These are phyloP conservation scores for Eudyptes chrysolophus DNA, from an alignment of 2,113 vertebrate genomes.

Conservation along the genomic window DNA sequence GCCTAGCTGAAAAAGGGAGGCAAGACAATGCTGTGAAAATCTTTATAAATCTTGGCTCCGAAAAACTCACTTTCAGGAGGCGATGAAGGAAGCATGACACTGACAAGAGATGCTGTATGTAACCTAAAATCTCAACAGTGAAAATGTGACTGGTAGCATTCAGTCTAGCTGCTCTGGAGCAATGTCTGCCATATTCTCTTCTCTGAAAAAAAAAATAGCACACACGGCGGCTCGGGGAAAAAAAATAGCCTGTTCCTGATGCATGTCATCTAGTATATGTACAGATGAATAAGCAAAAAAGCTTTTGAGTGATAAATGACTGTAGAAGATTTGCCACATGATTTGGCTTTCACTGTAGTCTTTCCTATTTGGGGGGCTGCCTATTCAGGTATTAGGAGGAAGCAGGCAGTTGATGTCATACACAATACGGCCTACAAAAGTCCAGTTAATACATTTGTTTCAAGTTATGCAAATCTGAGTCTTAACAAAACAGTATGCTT, in stretches of 20 bases:
- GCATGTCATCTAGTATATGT: fast-evolving
- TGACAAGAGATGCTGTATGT: neutral
- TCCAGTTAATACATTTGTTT: neutral
- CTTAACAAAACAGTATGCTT: neutral
- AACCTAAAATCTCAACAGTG: neutral
- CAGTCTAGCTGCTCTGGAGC: neutral
- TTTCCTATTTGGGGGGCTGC: neutral
- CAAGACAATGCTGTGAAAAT: neutral
- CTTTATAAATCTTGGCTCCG: neutral
- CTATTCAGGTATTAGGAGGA: neutral
- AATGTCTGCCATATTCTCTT: neutral
- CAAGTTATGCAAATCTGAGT: neutral
- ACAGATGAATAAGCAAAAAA: neutral
- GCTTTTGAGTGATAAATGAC: neutral
- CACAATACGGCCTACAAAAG: neutral
- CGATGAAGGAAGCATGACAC: neutral
- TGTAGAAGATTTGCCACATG: neutral
- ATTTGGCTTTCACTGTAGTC: neutral
- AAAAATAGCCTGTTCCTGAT: neutral
- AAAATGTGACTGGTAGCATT: neutral
- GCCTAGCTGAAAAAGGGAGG: neutral
- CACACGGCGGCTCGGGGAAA: fast-evolving
- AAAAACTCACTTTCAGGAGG: neutral
- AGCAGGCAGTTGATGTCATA: neutral
- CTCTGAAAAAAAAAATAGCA: neutral